Evolutionary conservation across 1,140 invertebrate species (phyloP).

Genomic region (Macrobrachium rosenbergii): DNA sequence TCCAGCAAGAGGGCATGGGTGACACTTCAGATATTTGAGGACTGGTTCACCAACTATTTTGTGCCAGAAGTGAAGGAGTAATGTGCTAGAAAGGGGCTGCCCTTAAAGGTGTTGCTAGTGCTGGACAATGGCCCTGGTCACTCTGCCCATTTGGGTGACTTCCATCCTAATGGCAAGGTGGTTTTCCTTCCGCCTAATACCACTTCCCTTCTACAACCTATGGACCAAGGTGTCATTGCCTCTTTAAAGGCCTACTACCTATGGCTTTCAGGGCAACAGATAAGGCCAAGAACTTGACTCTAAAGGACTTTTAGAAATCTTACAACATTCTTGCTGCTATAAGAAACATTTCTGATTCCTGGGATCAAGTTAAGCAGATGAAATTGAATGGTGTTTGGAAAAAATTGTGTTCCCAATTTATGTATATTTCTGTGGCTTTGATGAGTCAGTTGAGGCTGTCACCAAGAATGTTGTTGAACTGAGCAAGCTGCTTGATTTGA

Average conservation of each 20-base stretch:
- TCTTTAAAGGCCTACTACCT: conserved; percentile 66
- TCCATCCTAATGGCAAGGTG: conserved; percentile 68
- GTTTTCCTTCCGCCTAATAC: conserved; percentile 72
- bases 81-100: background rate
- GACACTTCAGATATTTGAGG: conserved; percentile 15
- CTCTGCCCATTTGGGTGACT: conserved; percentile 12
- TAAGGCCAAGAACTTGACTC: too few species aligned
- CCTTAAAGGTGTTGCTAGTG: conserved; percentile 18
- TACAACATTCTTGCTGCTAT: too few species aligned
- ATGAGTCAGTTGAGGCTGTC: too few species aligned
- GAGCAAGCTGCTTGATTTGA: too few species aligned
- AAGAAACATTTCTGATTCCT: too few species aligned
- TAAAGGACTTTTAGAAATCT: too few species aligned
- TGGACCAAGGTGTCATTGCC: conserved; percentile 72
- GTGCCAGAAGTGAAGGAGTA: conserved; percentile 15
- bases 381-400: too few species aligned
- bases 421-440: too few species aligned
- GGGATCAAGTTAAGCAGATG: too few species aligned
- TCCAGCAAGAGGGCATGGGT: conserved; percentile 29
- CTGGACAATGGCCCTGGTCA: conserved; percentile 37
- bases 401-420: too few species aligned
- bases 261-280: too few species aligned
- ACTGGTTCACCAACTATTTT: conserved; percentile 37
- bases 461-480: too few species aligned
- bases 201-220: conserved; percentile 71